phyloP scores from a whole-genome alignment of 2,888 invertebrate species.

The Dastarcus helophoroides region DNA sequence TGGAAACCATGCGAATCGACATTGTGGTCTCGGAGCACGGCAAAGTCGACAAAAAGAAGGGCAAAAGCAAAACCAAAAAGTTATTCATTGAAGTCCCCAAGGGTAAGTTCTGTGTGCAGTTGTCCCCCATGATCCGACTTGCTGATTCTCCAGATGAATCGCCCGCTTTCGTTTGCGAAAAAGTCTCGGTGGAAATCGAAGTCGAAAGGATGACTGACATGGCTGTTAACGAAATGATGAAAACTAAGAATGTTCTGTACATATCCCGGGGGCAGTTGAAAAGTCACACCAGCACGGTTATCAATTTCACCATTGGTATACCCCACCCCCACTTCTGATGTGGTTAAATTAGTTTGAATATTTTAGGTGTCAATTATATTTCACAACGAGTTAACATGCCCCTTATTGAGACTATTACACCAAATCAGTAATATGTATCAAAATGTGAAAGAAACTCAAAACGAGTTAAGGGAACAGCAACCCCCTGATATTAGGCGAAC shows the following conservation, averaged over 20 bases:
- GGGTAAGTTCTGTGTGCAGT: slow-evolving; percentile 28
- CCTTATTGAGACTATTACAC: slow-evolving; percentile 74
- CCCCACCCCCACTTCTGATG: background rate
- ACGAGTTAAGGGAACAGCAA: slow-evolving; percentile 71
- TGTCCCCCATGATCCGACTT: slow-evolving; percentile 32
- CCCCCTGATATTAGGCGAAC: slow-evolving; percentile 35
- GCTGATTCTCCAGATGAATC: slow-evolving; percentile 63
- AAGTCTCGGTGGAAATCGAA: slow-evolving; percentile 80
- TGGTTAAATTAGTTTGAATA: slow-evolving; percentile 1
- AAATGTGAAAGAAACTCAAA: slow-evolving; percentile 89
- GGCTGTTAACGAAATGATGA: slow-evolving; percentile 74
- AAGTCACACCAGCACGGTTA: slow-evolving; percentile 82
- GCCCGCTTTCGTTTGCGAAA: slow-evolving; percentile 86
- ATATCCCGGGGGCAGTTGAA: slow-evolving; percentile 79
- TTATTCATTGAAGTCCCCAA: slow-evolving; percentile 28
- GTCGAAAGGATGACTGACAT: slow-evolving; percentile 83
- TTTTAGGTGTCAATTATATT: slow-evolving; percentile 73
- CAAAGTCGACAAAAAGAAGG: slow-evolving; percentile 49
- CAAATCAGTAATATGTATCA: slow-evolving; percentile 97
- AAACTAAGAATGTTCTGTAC: slow-evolving; percentile 73
- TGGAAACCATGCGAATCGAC: slow-evolving; percentile 83
- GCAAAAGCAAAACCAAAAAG: slow-evolving; percentile 35
- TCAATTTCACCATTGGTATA: slow-evolving; percentile 66
- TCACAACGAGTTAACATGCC: slow-evolving; percentile 98
- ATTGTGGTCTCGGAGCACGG: slow-evolving; percentile 91